Conservation (phyloP, 2,888 invertebrate genomes). For the Chydorus sphaericus region DNA sequence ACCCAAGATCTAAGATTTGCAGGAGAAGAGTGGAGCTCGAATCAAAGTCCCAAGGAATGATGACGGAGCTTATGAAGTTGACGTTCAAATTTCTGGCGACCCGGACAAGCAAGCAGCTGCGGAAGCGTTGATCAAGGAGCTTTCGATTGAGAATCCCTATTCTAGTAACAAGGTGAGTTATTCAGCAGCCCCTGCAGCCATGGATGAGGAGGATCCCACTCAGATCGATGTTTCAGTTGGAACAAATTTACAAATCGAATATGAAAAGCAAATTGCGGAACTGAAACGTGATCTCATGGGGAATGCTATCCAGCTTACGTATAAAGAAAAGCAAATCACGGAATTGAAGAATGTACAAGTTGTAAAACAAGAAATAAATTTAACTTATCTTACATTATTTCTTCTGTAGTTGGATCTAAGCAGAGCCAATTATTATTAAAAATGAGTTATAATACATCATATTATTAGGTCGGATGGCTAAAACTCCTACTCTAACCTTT, state of each 20-base stretch:
- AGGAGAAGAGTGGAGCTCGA: conserved; percentile 52
- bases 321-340: not conserved
- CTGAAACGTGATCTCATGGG: not conserved
- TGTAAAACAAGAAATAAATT: not conserved
- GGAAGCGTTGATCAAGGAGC: conserved; percentile 24
- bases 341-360: not conserved
- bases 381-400: not conserved
- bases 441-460: no score
- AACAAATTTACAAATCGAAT: no score
- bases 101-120: conserved; percentile 36
- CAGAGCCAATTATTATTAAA: no score
- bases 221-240: conserved; percentile 29
- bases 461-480: no score
- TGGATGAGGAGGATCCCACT: conserved; percentile 22
- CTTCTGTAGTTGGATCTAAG: no score
- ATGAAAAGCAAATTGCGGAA: not conserved
- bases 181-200: conserved; percentile 20
- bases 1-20: conserved; percentile 63
- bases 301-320: not conserved
- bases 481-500: no score
- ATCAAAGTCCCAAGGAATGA: conserved; percentile 40
- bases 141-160: conserved; percentile 13
- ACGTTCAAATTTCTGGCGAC: conserved; percentile 37
- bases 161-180: not conserved
- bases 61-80: conserved; percentile 23